Base-by-base conservation (phyloP, 2,888 invertebrate species). In the Allygus modestus region DNA sequence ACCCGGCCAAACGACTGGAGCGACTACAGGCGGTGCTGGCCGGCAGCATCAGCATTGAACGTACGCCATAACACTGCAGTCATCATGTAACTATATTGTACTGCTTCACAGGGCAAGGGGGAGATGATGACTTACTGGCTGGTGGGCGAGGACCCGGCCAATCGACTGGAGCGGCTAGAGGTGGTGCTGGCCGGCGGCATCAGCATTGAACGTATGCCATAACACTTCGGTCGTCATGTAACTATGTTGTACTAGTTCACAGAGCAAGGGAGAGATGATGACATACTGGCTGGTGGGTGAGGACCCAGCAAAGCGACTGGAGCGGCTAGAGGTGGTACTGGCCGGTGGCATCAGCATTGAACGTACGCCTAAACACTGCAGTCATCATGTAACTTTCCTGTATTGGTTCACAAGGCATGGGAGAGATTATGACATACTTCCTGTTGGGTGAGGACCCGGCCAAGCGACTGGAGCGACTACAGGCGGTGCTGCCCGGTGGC, bases 191-290 rank as follows among this genome's bases (percentile, higher is more conserved):
- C 83, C 51, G 85, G 83, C 46, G 84, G 85, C 37, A 75, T 86
- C 41, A 86, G 86, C 61, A 85, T 84, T n/a, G 86, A 86, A 85
- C 81, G 86, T 85, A 85, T 73, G 84, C 51, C 79, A 46, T 28
- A 0, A 20, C 26, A 23, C 58, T 20, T n/a, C 37, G 0, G 58
- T 26, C 20, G 4, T 26, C 58, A 58, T 58, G 58, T 58, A 58
- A 58, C 58, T 58, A 4, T 58, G 58, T 58, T 37, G 37, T n/a
- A n/a, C n/a, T n/a, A n/a, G n/a, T n/a, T 46, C 61, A 0, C 87
- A 95, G 94, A 95, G 95, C 0, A 95, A 95, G 91, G 95, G 95
- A 1, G 94, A 94, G 86, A 95, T 95, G 94, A 91, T 92, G 86
- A 95, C 95, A 0, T 95, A 94, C 91, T 95, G 95, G 95, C 90